Percentiles rank a stretch among this genome's conserved stretches.
phyloP scores from a whole-genome alignment of 2,113 vertebrate species.

The Colistium nudipinnis region DNA sequence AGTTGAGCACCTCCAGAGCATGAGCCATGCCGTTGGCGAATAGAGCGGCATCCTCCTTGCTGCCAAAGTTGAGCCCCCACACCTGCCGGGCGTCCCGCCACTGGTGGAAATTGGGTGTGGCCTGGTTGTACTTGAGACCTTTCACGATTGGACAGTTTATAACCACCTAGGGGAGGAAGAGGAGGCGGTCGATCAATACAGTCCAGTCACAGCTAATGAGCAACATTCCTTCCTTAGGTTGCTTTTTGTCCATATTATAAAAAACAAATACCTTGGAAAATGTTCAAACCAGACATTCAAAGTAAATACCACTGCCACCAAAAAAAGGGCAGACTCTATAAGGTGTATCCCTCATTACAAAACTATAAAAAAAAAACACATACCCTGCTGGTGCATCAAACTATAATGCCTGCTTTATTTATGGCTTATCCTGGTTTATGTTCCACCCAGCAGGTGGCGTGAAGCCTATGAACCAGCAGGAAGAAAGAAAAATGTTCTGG shows the following conservation, averaged over 20 bases:
- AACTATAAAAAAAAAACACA: background rate
- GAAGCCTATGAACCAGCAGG: constrained; percentile 35
- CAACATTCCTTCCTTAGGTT: background rate
- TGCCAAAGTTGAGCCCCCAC: constrained; percentile 93
- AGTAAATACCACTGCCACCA: too few relatives aligned
- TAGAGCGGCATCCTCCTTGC: constrained; percentile 87
- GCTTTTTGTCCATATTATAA: background rate
- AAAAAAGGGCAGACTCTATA: too few relatives aligned
- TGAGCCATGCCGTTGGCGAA: constrained; percentile 86
- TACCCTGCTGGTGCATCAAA: constrained; percentile 6
- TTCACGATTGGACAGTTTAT: constrained; percentile 90
- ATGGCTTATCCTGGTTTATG: constrained; percentile 32
- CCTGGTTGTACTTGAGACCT: constrained; percentile 93
- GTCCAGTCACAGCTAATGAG: too few relatives aligned
- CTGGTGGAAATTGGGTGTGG: constrained; percentile 93
- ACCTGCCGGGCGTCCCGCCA: constrained; percentile 92
- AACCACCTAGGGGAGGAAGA: constrained; percentile 82
- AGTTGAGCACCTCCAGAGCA: constrained; percentile 79
- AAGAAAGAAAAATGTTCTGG: constrained; percentile 41
- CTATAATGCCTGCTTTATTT: background rate
- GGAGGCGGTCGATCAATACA: background rate
- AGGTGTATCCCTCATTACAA: too few relatives aligned
- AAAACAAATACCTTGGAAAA: too few relatives aligned
- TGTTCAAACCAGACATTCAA: too few relatives aligned
- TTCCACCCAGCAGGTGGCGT: constrained; percentile 73